A percentile compares a stretch with the other conserved stretches of the same genome.
Evolutionary conservation across 2,113 vertebrate species (phyloP).

Genomic region (Malurus cyaneus): DNA sequence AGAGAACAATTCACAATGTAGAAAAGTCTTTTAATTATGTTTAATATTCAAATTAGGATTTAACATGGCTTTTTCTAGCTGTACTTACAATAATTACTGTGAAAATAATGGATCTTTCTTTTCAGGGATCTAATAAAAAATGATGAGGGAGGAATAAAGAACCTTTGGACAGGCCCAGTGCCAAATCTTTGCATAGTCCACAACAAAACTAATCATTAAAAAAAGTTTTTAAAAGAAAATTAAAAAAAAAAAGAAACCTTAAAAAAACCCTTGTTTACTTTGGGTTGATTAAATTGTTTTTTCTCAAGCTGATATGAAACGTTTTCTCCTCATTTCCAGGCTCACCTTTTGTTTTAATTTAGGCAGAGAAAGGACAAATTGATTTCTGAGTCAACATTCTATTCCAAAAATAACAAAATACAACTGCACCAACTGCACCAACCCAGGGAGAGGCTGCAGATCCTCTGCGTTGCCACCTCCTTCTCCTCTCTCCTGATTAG

Average conservation of each 20-base stretch:
- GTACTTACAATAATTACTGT: background rate
- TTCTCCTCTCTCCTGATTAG: background rate
- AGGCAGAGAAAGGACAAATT: background rate
- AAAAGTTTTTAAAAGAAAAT: too few species aligned
- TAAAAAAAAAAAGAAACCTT: background rate
- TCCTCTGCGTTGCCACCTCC: rapidly evolving
- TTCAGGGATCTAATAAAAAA: background rate
- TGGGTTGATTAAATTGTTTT: background rate
- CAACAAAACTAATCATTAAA: background rate
- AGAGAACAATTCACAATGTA: background rate
- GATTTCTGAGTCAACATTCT: background rate
- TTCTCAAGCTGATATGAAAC: background rate
- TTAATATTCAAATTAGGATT: slow-evolving; percentile 5
- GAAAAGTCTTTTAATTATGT: slow-evolving; percentile 19
- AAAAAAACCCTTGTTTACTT: background rate
- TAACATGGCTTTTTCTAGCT: background rate
- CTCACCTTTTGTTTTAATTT: background rate
- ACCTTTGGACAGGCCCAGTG: background rate
- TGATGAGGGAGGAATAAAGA: background rate
- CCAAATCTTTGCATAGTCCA: background rate
- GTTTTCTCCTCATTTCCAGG: background rate
- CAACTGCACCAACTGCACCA: background rate
- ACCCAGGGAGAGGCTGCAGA: background rate
- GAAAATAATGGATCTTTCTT: background rate
- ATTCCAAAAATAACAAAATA: background rate